A percentile compares a stretch with the other conserved stretches of the same genome.
These are phyloP conservation scores for Aromia moschata DNA, from an alignment of 2,888 invertebrate species.

Conservation along the genomic window DNA sequence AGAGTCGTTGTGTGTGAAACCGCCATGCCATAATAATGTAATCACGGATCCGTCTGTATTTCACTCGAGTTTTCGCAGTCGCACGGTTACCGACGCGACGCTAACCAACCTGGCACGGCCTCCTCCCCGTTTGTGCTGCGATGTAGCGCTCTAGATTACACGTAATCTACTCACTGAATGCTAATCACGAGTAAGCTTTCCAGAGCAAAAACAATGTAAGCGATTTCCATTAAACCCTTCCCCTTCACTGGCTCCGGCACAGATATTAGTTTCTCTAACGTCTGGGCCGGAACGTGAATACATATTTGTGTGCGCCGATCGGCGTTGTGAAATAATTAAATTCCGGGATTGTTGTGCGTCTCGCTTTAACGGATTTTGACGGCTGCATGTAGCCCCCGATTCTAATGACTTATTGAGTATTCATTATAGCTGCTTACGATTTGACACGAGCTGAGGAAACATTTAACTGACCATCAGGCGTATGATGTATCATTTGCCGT, in stretches of 20 bases:
- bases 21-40: too few relatives aligned
- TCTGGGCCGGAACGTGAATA: neutral
- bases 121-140: neutral
- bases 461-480: too few relatives aligned
- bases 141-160: conserved; percentile 11
- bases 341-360: neutral
- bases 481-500: too few relatives aligned
- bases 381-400: too few relatives aligned
- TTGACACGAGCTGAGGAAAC: too few relatives aligned
- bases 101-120: neutral
- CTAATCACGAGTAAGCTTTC: conserved; percentile 11
- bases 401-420: too few relatives aligned
- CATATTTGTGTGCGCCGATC: neutral
- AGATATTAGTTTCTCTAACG: neutral
- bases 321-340: neutral
- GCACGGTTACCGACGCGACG: too few relatives aligned
- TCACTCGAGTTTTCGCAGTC: too few relatives aligned
- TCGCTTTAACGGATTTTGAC: too few relatives aligned
- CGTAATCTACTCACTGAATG: conserved; percentile 15
- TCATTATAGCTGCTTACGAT: too few relatives aligned
- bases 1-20: too few relatives aligned
- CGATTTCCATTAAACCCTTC: conserved; percentile 12
- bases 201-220: conserved; percentile 16
- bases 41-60: too few relatives aligned
- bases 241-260: neutral